Evolutionary conservation across 2,113 vertebrate genomes (phyloP), one percentile per base, ranked within the genome.

Genomic region (Aleadryas rufinucha): DNA sequence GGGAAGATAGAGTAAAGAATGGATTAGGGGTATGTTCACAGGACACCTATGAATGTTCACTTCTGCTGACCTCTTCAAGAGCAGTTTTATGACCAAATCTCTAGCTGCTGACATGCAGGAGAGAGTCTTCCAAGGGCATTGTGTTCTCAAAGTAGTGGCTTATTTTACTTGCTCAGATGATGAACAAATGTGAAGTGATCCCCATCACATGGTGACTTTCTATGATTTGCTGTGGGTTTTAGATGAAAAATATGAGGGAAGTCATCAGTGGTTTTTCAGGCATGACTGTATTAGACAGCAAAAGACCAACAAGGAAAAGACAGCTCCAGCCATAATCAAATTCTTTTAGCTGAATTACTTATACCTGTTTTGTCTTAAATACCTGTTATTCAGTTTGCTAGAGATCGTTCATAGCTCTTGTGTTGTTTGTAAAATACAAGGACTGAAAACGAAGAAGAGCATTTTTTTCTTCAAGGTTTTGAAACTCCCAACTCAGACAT

Each of bases 391-490:
- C 59, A 60, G 9, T 69, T 79, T 88, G 20, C 57, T 47, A 60
- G n/a, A 70, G 27, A 37, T 39, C 49, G 74, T 94, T 91, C 70
- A 45, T 91, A 90, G 64, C 76, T 80, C 57, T 76, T 72, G 37
- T 8, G 27, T 27, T 79, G 26, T 72, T 97, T 10, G 8, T 90
- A 95, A 94, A 95, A 93, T 57, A 56, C 28, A 70, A 76, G 44
- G 84, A 71, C n/a, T 69, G 69, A 94, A 74, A 63, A 20, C 79
- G 77, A 71, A 95, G 77, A 94, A 61, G 54, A 95, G 41, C 14
- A 14, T 92, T 88, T 75, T 75, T 90, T 92, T 53, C 60, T 82
- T 95, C 86, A 84, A 60, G 41, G 19, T 95, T 96, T 89, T 88
- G 84, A 89, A 92, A 84, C 59, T 90, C 57, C 77, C 24, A 37